A percentile compares a stretch with the other conserved stretches of the same genome.
Conservation (phyloP, 2,888 invertebrate species). For the Oligia strigilis region DNA sequence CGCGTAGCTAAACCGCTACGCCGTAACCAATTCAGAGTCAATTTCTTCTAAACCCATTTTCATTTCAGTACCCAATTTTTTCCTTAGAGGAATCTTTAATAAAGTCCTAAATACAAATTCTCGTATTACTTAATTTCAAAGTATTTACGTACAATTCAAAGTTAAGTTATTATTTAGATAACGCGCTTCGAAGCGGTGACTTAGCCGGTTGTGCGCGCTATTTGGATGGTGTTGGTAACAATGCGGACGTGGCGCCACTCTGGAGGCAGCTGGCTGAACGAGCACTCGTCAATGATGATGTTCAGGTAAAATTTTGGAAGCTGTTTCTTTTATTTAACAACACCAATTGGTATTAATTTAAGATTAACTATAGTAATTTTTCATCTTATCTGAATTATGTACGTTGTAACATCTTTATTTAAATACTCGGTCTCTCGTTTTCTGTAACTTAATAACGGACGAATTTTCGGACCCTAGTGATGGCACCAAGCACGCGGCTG, state of each 20-base stretch:
- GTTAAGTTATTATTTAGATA: slow-evolving; percentile 87
- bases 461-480: too few species aligned
- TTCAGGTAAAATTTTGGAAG: slow-evolving; percentile 73
- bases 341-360: neutral
- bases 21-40: slow-evolving; percentile 8
- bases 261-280: slow-evolving; percentile 98
- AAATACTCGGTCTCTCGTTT: neutral
- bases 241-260: slow-evolving; percentile 96
- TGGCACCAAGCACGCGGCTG: too few species aligned
- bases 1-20: slow-evolving; percentile 9
- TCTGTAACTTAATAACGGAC: neutral
- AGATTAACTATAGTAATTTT: neutral
- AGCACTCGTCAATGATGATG: slow-evolving; percentile 90
- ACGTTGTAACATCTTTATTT: neutral
- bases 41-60: neutral
- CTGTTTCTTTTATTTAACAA: neutral
- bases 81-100: neutral
- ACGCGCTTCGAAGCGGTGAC: slow-evolving; percentile 98
- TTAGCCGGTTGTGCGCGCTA: slow-evolving; percentile 95
- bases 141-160: neutral
- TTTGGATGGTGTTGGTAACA: slow-evolving; percentile 93
- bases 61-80: neutral
- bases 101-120: neutral
- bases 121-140: neutral
- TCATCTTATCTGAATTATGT: neutral